Conservation (phyloP, 2,113 vertebrate genomes). For the Alligator sinensis region DNA sequence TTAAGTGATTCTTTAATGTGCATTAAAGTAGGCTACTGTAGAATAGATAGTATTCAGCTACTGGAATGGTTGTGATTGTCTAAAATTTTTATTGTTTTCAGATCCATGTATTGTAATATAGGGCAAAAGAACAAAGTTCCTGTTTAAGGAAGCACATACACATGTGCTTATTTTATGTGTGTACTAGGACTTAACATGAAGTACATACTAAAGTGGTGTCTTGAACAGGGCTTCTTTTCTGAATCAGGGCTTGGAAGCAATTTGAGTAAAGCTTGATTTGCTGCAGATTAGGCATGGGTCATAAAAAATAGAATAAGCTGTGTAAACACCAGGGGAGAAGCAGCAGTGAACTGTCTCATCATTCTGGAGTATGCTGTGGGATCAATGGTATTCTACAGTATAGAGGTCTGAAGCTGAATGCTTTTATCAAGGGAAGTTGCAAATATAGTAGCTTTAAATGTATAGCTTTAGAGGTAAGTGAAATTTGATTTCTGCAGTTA, state of each 20-base stretch:
- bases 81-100: background rate
- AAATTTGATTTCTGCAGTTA: slow-evolving; percentile 17
- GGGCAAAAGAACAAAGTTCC: background rate
- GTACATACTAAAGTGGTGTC: background rate
- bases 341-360: background rate
- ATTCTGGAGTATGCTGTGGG: background rate
- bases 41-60: background rate
- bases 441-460: slow-evolving; percentile 42
- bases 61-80: background rate
- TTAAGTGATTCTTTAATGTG: too few species aligned
- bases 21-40: background rate
- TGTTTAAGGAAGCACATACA: background rate
- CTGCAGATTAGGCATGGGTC: background rate
- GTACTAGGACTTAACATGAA: background rate
- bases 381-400: background rate
- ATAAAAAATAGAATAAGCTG: background rate
- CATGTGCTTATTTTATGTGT: background rate
- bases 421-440: background rate
- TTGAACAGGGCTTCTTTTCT: background rate
- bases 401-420: background rate
- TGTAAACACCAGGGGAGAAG: background rate
- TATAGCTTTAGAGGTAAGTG: background rate
- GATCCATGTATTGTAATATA: background rate
- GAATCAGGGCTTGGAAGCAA: background rate
- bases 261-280: background rate